Evolutionary conservation across 2,113 vertebrate species (phyloP).

Genomic region (Apodemus speciosus): DNA sequence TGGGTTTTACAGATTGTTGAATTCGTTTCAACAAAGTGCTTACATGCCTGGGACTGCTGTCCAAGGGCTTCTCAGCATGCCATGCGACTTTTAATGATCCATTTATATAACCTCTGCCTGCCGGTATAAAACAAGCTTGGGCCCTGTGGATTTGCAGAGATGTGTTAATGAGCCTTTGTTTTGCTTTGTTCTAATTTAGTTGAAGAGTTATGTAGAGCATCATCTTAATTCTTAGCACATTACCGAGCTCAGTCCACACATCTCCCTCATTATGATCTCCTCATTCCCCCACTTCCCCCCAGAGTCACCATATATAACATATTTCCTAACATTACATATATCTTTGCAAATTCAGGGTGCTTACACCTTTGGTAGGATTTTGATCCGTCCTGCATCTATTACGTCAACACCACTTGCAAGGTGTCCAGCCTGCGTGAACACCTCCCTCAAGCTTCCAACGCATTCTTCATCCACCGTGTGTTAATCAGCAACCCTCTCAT

Average conservation of each 20-base stretch:
- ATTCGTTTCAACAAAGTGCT: constrained; percentile 63
- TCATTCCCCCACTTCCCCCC: background rate
- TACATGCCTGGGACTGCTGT: constrained; percentile 54
- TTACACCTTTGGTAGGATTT: background rate
- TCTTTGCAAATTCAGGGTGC: background rate
- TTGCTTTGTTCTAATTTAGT: constrained; percentile 48
- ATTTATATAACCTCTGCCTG: constrained; percentile 12
- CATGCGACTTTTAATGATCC: constrained; percentile 41
- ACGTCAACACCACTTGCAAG: background rate
- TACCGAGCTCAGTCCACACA: background rate
- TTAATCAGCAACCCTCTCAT: background rate
- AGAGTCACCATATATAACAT: background rate
- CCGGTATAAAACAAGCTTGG: constrained; percentile 33
- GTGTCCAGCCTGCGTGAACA: background rate
- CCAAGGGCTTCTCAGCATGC: constrained; percentile 58
- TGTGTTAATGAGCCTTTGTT: constrained; percentile 53
- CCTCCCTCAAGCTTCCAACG: background rate
- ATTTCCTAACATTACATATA: background rate
- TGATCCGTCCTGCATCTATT: background rate
- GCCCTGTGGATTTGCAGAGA: constrained; percentile 61
- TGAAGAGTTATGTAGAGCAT: constrained; percentile 34
- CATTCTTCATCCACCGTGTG: background rate
- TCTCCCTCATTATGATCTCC: background rate
- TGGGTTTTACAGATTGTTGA: constrained; percentile 67
- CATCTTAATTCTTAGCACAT: constrained; percentile 51